phyloP scores from a whole-genome alignment of 2,113 vertebrate genomes.

The Naja naja region DNA sequence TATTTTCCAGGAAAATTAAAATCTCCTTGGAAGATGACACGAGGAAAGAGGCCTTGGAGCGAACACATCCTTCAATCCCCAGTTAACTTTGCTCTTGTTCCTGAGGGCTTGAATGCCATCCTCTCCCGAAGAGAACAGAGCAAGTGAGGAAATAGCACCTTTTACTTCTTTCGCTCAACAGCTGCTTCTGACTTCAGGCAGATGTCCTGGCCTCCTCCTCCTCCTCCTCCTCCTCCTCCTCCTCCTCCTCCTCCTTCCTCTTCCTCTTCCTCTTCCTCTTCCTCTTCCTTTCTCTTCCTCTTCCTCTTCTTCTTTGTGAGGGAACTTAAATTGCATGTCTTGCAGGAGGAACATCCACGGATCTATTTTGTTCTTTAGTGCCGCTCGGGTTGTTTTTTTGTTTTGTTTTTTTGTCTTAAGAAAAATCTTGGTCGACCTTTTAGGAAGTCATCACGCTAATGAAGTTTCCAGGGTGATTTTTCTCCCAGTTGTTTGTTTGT shows the following conservation, averaged over 20 bases:
- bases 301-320: conserved; percentile 57
- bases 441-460: neutral
- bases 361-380: neutral
- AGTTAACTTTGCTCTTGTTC: neutral
- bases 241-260: too few species aligned
- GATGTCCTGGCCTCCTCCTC: conserved; percentile 49
- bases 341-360: conserved; percentile 41
- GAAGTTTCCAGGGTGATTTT: neutral
- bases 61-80: conserved; percentile 1
- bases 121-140: conserved; percentile 30
- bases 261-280: too few species aligned
- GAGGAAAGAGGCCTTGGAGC: neutral
- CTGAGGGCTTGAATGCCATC: conserved; percentile 8
- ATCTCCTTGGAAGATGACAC: neutral
- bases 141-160: conserved; percentile 10
- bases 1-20: neutral
- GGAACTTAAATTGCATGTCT: conserved; percentile 57
- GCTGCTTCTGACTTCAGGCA: conserved; percentile 33
- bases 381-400: conserved; percentile 18
- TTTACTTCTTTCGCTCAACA: conserved; percentile 34
- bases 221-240: neutral
- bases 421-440: conserved; percentile 1
- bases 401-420: conserved; percentile 23
- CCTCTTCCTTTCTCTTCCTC: too few species aligned
- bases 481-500: neutral